A percentile compares a stretch with the other conserved stretches of the same genome.
These are phyloP conservation scores for Hippocampus abdominalis DNA, from an alignment of 2,113 vertebrate species.

Conservation along the genomic window DNA sequence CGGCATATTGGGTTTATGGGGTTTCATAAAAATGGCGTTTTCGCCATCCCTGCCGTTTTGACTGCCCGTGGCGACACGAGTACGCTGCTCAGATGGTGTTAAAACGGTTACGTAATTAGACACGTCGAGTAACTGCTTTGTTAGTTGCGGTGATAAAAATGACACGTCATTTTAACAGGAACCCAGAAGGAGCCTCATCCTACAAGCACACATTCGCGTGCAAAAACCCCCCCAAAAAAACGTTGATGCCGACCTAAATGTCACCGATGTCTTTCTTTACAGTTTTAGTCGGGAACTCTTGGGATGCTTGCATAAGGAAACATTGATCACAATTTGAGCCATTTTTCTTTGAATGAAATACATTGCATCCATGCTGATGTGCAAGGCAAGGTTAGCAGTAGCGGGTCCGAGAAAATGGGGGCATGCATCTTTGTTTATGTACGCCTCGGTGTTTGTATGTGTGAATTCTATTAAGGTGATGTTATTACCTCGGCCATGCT, in stretches of 20 bases:
- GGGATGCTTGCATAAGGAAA: background rate
- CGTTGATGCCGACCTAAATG: slow-evolving; percentile 9
- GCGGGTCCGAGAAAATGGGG: too few species aligned
- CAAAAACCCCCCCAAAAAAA: slow-evolving; percentile 3
- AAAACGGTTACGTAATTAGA: slow-evolving; percentile 40
- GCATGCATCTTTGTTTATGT: background rate
- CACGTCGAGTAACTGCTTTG: slow-evolving; percentile 31
- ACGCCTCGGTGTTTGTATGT: background rate
- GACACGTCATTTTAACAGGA: slow-evolving; percentile 52
- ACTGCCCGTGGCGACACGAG: slow-evolving; percentile 12
- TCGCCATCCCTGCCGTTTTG: background rate
- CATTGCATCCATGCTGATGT: background rate
- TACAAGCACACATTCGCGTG: slow-evolving; percentile 35
- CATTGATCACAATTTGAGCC: background rate
- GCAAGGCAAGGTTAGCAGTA: background rate
- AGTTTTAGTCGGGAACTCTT: background rate
- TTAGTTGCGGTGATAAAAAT: slow-evolving; percentile 37
- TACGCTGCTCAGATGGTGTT: slow-evolving; percentile 35
- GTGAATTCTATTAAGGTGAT: background rate
- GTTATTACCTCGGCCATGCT: slow-evolving; percentile 74
- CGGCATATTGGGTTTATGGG: background rate
- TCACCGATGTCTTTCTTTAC: background rate
- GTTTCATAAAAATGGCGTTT: background rate
- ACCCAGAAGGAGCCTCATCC: slow-evolving; percentile 33
- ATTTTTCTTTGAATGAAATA: background rate